A percentile compares a stretch with the other conserved stretches of the same genome.
phyloP scores from a whole-genome alignment of 2,888 invertebrate species.

The Apocheima hispidaria region DNA sequence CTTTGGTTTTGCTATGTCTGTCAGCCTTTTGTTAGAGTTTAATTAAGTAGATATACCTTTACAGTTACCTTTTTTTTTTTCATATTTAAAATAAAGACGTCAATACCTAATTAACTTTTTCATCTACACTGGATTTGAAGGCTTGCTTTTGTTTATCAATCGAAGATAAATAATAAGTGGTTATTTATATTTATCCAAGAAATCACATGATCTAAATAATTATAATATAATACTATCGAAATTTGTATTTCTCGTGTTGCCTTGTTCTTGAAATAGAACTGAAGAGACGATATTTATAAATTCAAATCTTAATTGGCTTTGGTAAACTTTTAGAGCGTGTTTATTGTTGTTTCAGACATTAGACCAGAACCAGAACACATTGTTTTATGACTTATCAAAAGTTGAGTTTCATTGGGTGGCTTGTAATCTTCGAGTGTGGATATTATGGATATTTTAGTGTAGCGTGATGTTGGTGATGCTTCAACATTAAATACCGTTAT shows the following conservation, averaged over 20 bases:
- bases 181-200: background rate
- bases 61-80: too few species aligned
- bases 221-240: background rate
- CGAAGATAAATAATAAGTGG: too few species aligned
- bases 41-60: too few species aligned
- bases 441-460: constrained; percentile 9
- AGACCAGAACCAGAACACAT: constrained; percentile 14
- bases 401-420: constrained; percentile 5
- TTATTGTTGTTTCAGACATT: constrained; percentile 15
- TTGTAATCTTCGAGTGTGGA: background rate
- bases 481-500: background rate
- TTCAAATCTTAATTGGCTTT: constrained; percentile 17
- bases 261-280: constrained; percentile 24
- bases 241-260: background rate
- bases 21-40: too few species aligned
- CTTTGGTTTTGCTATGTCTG: too few species aligned
- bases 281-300: constrained; percentile 17
- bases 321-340: constrained; percentile 17
- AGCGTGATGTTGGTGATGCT: constrained; percentile 5
- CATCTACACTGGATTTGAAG: too few species aligned
- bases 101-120: too few species aligned
- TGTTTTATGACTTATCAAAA: constrained; percentile 17
- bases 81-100: too few species aligned
- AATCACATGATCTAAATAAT: background rate
- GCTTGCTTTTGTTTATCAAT: too few species aligned